A percentile compares a stretch with the other conserved stretches of the same genome.
These are phyloP conservation scores for Tiphia femorata DNA, from an alignment of 2,888 invertebrate species.

Conservation along the genomic window DNA sequence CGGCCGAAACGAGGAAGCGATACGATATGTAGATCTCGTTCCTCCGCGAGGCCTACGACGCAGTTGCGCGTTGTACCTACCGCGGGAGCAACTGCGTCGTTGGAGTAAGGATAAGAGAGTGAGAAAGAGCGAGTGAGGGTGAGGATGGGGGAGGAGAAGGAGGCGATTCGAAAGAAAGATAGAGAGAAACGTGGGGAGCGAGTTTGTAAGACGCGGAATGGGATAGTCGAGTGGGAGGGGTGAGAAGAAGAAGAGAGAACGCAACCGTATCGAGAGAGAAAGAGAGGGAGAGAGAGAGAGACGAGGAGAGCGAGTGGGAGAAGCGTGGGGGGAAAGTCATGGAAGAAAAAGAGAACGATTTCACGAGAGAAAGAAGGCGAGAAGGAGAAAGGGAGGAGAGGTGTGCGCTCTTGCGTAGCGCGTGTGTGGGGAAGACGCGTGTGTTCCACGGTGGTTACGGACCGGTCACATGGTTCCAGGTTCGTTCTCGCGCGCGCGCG, in stretches of 20 bases:
- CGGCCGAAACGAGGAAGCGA: conserved; percentile 40
- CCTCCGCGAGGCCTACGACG: conserved; percentile 44
- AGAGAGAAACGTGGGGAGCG: conserved; percentile 2
- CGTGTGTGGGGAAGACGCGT: conserved; percentile 17
- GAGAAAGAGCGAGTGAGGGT: conserved; percentile 5
- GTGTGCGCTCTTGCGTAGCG: background rate
- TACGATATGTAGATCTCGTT: conserved; percentile 34
- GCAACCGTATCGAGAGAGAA: background rate
- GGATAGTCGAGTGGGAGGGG: background rate
- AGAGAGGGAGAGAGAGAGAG: conserved; percentile 4
- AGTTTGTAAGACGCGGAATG: no score
- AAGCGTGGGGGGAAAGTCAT: background rate
- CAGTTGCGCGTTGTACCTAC: conserved; percentile 39
- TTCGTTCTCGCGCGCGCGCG: conserved; percentile 31
- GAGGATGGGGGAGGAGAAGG: background rate
- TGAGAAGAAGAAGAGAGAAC: background rate
- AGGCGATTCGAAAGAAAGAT: conserved; percentile 2
- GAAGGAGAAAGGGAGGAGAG: background rate
- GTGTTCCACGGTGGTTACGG: conserved; percentile 41
- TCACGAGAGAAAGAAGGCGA: conserved; percentile 12
- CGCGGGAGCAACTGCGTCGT: conserved; percentile 51
- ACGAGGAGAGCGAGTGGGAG: background rate
- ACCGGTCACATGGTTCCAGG: conserved; percentile 45
- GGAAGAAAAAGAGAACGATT: conserved; percentile 6
- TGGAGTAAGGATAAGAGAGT: conserved; percentile 43